These are phyloP conservation scores for Apodemus sylvaticus DNA, from an alignment of 2,113 vertebrate species.

Conservation along the genomic window DNA sequence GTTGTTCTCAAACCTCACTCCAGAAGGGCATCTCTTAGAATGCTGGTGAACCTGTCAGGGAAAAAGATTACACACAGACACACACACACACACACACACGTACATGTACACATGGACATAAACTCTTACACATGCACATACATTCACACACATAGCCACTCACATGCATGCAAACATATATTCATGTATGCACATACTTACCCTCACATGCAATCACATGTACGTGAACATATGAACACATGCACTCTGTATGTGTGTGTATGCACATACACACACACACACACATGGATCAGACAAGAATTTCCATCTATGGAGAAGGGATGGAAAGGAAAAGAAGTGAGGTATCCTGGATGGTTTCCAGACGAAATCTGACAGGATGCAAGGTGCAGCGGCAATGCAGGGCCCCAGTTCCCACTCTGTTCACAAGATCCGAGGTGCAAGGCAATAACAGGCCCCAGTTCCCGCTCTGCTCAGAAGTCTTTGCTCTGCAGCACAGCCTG, in stretches of 20 bases:
- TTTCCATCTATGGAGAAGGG: not conserved
- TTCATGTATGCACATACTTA: not conserved
- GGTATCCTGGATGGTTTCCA: not conserved
- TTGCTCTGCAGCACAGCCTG: not conserved
- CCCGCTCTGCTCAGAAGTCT: not conserved
- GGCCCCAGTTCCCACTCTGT: not conserved
- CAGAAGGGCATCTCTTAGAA: not conserved
- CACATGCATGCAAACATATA: not conserved
- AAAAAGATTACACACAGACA: not conserved
- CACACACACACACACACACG: not conserved
- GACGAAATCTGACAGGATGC: accelerated
- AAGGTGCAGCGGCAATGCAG: accelerated
- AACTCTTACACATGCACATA: not conserved
- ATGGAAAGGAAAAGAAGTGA: not conserved
- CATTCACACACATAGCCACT: not conserved
- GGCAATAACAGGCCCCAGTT: too few relatives aligned
- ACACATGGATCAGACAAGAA: not conserved
- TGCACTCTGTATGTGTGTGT: too few relatives aligned
- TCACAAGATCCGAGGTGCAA: too few relatives aligned
- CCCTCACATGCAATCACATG: too few relatives aligned
- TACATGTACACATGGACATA: too few relatives aligned
- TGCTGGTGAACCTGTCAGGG: not conserved
- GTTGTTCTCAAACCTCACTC: not conserved
- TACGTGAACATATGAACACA: not conserved
- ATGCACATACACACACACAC: not conserved